Base-by-base conservation (phyloP, 2,797 vertebrate genomes). In the Danio albolineatus region DNA sequence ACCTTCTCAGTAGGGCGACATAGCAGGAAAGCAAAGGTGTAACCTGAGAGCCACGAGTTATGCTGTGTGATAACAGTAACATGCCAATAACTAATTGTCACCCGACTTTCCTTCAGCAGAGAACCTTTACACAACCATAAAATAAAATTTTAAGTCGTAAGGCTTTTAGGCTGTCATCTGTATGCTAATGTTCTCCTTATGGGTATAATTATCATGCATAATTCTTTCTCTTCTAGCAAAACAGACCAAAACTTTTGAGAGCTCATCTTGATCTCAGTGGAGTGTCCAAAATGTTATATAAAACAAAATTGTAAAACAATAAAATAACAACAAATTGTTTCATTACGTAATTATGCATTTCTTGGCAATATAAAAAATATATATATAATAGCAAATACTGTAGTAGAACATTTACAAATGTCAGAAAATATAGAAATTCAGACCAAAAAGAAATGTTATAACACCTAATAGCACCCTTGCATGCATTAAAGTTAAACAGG, bases 1-100 rank as follows among this genome's bases (percentile, higher is more conserved):
- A 54, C 19, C 5, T 69, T 69, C 48, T 28, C 71, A 43, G 43
- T 61, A 16, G 28, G 54, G 46, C 10, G 16, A 59, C 43, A 62
- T 48, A 12, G 4, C 10, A 39, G 16, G 36, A 36, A 57, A 78
- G 67, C 54, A 57, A 76, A 74, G 56, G 43, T 72, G 82, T 73
- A 76, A 82, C 57, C 19, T 5, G 83, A 84, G 65, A 75, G 48
- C 14, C 44, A 53, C 10, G 9, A 75, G 59, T 38, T 64, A 56
- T 64, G 65, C 57, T 78, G 17, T 73, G 79, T 75, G 65, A 82
- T 72, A 76, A 76, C 76, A 83, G 64, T 69, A 74, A 67, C 66
- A 67, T 70, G 41, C 21, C 57, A 44, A 2, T 69, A 48, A 64
- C 43, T 41, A 73, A 69, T 28, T 59, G 36, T 61, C 59, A 38